Evolutionary conservation across 2,113 vertebrate species (phyloP), one percentile per base, ranked within the genome.

Genomic region (Marmota flaviventris): DNA sequence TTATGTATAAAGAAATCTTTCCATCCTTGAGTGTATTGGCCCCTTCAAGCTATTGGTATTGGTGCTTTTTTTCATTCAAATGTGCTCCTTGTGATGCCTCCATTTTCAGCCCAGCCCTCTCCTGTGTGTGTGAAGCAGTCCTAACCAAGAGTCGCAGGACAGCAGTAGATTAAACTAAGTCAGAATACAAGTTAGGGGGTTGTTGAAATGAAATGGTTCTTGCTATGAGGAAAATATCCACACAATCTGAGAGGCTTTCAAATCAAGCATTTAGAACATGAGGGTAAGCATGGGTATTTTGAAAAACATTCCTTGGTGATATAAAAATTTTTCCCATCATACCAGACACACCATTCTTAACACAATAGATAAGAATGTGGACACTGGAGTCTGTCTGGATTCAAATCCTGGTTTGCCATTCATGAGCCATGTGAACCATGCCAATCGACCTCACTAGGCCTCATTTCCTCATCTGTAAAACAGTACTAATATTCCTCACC

Each of bases 401-500:
- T 93, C 81, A 85, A 73, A 67, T 45, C 84, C 65, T 69, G 72
- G 29, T 90, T 82, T 94, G 37, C 37, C 27, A 42, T 18, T n/a
- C 27, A 51, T 94, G 18, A 86, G 27, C 22, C 75, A 27, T 48
- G 34, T 94, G 67, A 56, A 77, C 27, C 16, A 58, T 37, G 3
- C 58, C n/a, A 48, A 8, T 51, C 85, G 86, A 79, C 32, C 37
- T 90, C 88, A 65, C 25, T 84, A 16, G 67, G 67, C 3, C 42
- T 95, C 56, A 56, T 92, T 78, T 90, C 67, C 61, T 96, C 17
- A 51, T 76, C 89, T 93, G 34, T 89, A 82, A 91, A 93, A 72
- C 14, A 93, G 61, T 77, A 11, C 5, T 89, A 69, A 72, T 77
- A 75, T 93, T 88, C 76, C 20, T 61, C 53, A 56, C 34, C 32